phyloP scores from a whole-genome alignment of 2,888 invertebrate species.

The Elegia similella region DNA sequence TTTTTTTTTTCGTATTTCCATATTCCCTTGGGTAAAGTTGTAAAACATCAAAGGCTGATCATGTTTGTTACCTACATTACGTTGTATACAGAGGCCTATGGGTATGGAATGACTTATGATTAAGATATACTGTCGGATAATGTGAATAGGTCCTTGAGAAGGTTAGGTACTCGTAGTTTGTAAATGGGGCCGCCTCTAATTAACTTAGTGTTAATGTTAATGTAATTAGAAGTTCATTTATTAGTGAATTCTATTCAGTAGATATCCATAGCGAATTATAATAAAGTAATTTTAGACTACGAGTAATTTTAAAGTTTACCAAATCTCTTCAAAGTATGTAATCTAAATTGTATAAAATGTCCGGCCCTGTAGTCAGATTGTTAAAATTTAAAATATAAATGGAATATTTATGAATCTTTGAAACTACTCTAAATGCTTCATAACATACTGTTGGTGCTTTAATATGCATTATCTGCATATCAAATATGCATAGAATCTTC shows the following conservation, averaged over 20 bases:
- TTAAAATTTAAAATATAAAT: conserved; percentile 24
- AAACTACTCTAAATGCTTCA: conserved; percentile 43
- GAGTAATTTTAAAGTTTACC: conserved; percentile 66
- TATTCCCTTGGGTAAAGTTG: no score
- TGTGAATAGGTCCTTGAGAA: conserved; percentile 24
- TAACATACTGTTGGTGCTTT: conserved; percentile 60
- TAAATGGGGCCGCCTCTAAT: conserved; percentile 77
- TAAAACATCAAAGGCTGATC: no score
- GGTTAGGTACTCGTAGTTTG: conserved; percentile 44
- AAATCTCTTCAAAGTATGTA: conserved; percentile 62
- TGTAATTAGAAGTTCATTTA: conserved; percentile 59
- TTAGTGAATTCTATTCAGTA: conserved; percentile 67
- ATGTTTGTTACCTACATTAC: no score
- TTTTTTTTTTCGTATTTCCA: no score
- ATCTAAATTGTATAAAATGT: conserved; percentile 30
- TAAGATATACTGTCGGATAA: conserved; percentile 1
- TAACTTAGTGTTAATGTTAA: conserved; percentile 55
- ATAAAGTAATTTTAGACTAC: conserved; percentile 46
- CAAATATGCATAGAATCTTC: conserved; percentile 50
- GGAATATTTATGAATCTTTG: conserved; percentile 11
- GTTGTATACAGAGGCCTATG: no score
- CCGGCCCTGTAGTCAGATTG: conserved; percentile 20
- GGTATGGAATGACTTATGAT: neutral
- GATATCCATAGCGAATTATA: conserved; percentile 59
- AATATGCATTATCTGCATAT: conserved; percentile 57